phyloP scores from a whole-genome alignment of 2,113 vertebrate species.

The Hassar affinis region DNA sequence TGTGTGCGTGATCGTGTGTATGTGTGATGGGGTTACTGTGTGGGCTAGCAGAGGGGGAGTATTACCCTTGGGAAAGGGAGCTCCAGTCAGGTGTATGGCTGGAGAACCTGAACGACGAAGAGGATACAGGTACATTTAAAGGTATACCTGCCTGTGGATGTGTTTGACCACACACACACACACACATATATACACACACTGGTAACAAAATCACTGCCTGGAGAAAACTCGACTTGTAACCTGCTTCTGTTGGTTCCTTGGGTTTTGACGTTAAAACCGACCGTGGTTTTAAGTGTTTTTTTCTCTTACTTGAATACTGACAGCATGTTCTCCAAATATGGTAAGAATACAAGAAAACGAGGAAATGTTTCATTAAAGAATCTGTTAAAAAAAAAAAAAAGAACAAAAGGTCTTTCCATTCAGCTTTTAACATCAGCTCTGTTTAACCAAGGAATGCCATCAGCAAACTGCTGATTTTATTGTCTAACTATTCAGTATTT shows the following conservation, averaged over 20 bases:
- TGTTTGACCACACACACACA: constrained; percentile 7
- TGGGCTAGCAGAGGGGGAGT: constrained; percentile 90
- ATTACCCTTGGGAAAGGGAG: constrained; percentile 90
- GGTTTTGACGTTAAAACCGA: constrained; percentile 46
- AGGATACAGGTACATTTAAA: constrained; percentile 87
- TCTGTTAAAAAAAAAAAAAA: background rate
- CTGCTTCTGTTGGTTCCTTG: background rate
- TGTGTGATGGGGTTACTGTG: constrained; percentile 55
- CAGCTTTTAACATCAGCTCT: background rate
- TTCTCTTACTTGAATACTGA: constrained; percentile 20
- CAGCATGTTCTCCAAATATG: background rate
- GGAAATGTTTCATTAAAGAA: background rate
- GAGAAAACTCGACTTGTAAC: constrained; percentile 13
- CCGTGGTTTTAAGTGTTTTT: constrained; percentile 50
- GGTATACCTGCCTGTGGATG: constrained; percentile 79
- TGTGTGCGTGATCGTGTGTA: constrained; percentile 47
- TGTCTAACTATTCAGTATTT: background rate
- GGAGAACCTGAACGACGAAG: constrained; percentile 83
- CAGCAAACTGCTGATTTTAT: background rate
- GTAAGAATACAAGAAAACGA: background rate
- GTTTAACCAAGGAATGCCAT: background rate
- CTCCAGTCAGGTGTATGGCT: constrained; percentile 88
- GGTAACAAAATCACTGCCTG: constrained; percentile 20
- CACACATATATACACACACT: background rate
- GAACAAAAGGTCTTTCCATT: background rate